phyloP scores from a whole-genome alignment of 1,140 invertebrate species.

The Drosophila arizonae region DNA sequence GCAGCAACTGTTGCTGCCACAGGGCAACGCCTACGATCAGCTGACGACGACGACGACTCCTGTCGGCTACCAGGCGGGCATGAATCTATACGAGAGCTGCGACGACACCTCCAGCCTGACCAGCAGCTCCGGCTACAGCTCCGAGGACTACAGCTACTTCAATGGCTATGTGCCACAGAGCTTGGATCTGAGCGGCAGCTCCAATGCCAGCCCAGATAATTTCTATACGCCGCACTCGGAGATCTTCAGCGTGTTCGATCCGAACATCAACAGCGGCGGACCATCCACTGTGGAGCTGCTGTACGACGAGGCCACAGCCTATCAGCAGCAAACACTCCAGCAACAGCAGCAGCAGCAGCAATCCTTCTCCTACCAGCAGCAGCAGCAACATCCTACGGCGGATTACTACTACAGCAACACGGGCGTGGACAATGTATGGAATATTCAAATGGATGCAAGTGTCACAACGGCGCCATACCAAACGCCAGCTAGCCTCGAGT shows the following conservation, averaged over 20 bases:
- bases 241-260: slow-evolving; percentile 73
- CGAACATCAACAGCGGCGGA: slow-evolving; percentile 34
- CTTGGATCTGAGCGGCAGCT: slow-evolving; percentile 39
- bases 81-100: slow-evolving; percentile 74
- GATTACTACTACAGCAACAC: slow-evolving; percentile 78
- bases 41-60: background rate
- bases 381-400: slow-evolving; percentile 42
- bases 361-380: slow-evolving; percentile 44
- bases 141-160: slow-evolving; percentile 71
- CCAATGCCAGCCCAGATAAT: slow-evolving; percentile 37
- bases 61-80: slow-evolving; percentile 35
- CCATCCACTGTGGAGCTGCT: slow-evolving; percentile 47
- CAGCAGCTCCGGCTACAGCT: slow-evolving; percentile 71
- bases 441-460: slow-evolving; percentile 72
- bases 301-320: slow-evolving; percentile 52
- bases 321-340: slow-evolving; percentile 53
- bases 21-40: slow-evolving; percentile 37
- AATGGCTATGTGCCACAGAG: slow-evolving; percentile 53
- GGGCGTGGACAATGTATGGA: slow-evolving; percentile 73
- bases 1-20: slow-evolving; percentile 1
- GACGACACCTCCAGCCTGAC: slow-evolving; percentile 80
- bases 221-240: slow-evolving; percentile 72
- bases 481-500: slow-evolving; percentile 5
- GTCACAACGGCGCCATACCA: slow-evolving; percentile 27
- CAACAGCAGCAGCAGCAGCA: slow-evolving; percentile 27